Base-by-base conservation (phyloP, 2,888 invertebrate species). In the Morinoia aosen region DNA sequence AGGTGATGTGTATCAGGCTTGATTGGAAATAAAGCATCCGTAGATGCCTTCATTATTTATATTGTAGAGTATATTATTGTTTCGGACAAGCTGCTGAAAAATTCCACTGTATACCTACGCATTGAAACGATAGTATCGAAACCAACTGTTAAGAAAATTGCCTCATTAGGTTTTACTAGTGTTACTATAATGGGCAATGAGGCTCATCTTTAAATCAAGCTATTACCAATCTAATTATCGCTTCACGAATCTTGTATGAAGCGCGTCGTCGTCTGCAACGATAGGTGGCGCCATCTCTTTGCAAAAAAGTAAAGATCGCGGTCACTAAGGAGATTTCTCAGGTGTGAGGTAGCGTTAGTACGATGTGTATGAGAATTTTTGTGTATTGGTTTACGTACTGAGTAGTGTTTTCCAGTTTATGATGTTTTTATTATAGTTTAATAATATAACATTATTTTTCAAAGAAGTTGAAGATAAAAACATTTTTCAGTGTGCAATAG, bases 301-400 rank as follows among this genome's bases (percentile, higher is more conserved):
- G 57, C 33, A 57, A 56, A 16, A n/a, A n/a, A 93, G 33, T 10
- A n/a, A 93, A 33, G 33, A 39, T 93, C 58, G n/a, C n/a, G 57
- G 93, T 93, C 93, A 93, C 93, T 93, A 93, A 93, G 93, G 57
- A 19, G 93, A 93, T 93, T 93, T 57, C 57, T 93, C 93, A 33
- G 33, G 57, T 93, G 12, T 10, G 33, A n/a, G n/a, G 48, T 11
- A 57, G n/a, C 57, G 93, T 39, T 57, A 57, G 14, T 57, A 48
- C 39, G 48, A 93, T 58, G 57, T 57, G 93, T 76, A 25, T 76
- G 25, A 93, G 57, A 12, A 56, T 57, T 93, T 93, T 93, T 57
- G 57, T 90, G 40, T 90, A 48, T 40, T 90, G 1, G 12, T 90
- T 90, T 40, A 39, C 48, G 39, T 39, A 90, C 40, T 39, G 90